phyloP scores from a whole-genome alignment of 1,140 invertebrate species.

The Atta colombica region DNA sequence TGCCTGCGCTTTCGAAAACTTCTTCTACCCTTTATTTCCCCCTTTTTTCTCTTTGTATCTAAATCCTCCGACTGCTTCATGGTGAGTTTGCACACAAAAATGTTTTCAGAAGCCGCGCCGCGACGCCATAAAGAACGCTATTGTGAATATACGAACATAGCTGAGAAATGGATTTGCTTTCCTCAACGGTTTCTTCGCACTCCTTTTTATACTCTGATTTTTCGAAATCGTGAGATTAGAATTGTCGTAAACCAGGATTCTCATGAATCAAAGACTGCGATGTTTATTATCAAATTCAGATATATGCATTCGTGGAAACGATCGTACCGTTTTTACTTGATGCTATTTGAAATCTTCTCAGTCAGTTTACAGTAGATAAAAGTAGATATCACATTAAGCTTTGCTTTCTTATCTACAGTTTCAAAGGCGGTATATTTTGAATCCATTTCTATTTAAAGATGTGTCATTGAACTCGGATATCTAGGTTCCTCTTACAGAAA shows the following conservation, averaged over 20 bases:
- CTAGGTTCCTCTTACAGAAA: background rate
- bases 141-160: conserved; percentile 26
- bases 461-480: background rate
- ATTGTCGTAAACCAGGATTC: conserved; percentile 16
- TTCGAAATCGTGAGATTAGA: conserved; percentile 18
- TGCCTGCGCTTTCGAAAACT: conserved; percentile 50
- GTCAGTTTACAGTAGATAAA: conserved; percentile 50
- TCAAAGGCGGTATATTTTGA: conserved; percentile 42
- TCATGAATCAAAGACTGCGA: conserved; percentile 5
- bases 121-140: conserved; percentile 27
- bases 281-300: conserved; percentile 24
- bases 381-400: conserved; percentile 18
- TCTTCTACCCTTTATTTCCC: conserved; percentile 56
- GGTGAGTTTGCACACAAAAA: conserved; percentile 29
- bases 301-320: conserved; percentile 37
- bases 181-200: conserved; percentile 22
- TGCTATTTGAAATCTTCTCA: conserved; percentile 32
- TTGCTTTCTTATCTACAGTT: conserved; percentile 41
- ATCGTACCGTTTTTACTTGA: conserved; percentile 7
- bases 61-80: conserved; percentile 59
- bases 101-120: conserved; percentile 24
- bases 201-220: conserved; percentile 37
- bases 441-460: background rate
- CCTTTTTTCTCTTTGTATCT: conserved; percentile 32
- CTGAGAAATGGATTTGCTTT: conserved; percentile 41